phyloP scores from a whole-genome alignment of 2,113 vertebrate species.

The Furnarius figulus region DNA sequence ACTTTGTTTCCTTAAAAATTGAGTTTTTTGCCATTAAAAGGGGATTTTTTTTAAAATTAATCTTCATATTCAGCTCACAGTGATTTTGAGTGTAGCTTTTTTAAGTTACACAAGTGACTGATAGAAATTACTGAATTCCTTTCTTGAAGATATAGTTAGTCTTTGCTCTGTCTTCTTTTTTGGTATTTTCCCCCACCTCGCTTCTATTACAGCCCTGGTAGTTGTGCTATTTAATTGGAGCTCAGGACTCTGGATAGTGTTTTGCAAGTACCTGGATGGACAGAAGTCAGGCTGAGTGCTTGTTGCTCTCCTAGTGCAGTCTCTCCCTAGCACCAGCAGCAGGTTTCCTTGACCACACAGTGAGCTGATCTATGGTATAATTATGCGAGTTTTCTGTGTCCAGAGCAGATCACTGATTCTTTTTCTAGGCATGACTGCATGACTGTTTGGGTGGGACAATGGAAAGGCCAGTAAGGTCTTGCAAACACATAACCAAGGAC shows the following conservation, averaged over 20 bases:
- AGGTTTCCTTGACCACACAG: not conserved
- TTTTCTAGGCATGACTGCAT: not conserved
- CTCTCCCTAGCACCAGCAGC: not conserved
- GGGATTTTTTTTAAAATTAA: not conserved
- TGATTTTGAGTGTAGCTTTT: not conserved
- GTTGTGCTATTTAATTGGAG: not conserved
- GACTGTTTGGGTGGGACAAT: not conserved
- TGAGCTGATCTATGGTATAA: not conserved
- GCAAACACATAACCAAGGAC: not conserved
- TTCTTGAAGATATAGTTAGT: not conserved
- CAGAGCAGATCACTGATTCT: not conserved
- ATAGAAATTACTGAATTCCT: not conserved
- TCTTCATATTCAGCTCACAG: not conserved
- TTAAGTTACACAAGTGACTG: not conserved
- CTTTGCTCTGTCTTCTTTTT: not conserved
- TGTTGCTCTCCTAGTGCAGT: not conserved
- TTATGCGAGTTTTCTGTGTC: not conserved
- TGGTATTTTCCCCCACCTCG: not conserved
- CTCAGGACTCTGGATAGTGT: not conserved
- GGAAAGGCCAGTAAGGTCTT: not conserved
- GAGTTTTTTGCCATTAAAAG: not conserved
- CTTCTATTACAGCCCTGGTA: not conserved
- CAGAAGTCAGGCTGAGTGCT: not conserved
- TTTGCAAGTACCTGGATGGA: not conserved
- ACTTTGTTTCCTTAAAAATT: not conserved